Base-by-base conservation (phyloP, 2,888 invertebrate species). In the Eucera pruinosa region DNA sequence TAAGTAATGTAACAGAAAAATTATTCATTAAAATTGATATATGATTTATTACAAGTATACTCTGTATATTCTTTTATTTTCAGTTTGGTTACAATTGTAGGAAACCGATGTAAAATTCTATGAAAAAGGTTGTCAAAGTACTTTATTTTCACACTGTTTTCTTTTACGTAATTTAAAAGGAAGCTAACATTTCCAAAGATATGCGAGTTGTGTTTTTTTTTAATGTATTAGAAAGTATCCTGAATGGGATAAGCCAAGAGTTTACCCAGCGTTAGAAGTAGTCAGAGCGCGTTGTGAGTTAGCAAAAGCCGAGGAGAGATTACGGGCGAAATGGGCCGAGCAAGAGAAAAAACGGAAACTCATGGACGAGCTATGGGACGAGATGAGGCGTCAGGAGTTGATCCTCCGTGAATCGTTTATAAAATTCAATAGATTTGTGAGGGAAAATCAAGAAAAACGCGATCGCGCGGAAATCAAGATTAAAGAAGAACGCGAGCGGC, bases 391-490 rank as follows among this genome's bases (percentile, higher is more conserved):
- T 4, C 94, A 94, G 82, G 94, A 95, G 83, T 85, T 93, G 68
- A 82, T 93, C 33, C 89, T 95, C 0, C 94, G 94, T 67, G 93
- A 94, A 62, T 94, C 94, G 1, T 95, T 95, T 83, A 93, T 95
- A 47, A 94, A 94, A 85, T 95, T 95, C 80, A 94, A 95, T 84
- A 94, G 94, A 92, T 95, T 95, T 83, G 94, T 95, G 6, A 93
- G 94, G 82, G 95, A 95, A 86, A 95, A 95, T 87, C 93, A 94
- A 78, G 95, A 95, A 82, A 95, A 95, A 83, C 94, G 95, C 13
- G 94, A 94, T 64, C 93, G 95, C 9, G 95, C 95, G 0, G 93
- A 93, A 54, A 93, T 93, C 9, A 95, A 95, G 87, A 94, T 95
- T 89, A 89, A 87, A 0, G 94, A 94, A 0, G 95, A 95, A 86